These are phyloP conservation scores for Lophius piscatorius DNA, from an alignment of 2,113 vertebrate genomes.

Conservation along the genomic window DNA sequence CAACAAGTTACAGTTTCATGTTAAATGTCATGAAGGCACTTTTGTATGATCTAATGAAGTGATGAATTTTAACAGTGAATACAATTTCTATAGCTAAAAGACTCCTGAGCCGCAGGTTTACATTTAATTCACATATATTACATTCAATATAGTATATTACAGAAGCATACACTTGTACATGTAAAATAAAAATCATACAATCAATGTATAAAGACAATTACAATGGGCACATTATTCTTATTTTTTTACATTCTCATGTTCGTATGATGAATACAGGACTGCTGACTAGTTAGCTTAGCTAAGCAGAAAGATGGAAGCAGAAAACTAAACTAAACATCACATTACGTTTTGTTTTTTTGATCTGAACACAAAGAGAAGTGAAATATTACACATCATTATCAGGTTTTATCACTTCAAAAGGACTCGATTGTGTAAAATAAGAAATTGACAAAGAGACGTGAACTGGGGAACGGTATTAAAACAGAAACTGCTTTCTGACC, in stretches of 20 bases:
- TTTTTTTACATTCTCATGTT: no score
- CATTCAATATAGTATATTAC: conserved; percentile 17
- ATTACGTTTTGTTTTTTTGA: no score
- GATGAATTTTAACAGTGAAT: not conserved
- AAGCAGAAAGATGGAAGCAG: not conserved
- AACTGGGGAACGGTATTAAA: no score
- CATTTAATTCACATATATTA: conserved; percentile 35
- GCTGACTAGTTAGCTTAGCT: not conserved
- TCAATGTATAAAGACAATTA: not conserved
- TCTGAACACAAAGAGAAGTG: no score
- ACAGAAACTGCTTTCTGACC: no score
- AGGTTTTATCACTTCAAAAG: no score
- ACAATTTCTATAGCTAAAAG: not conserved
- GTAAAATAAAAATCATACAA: conserved; percentile 15
- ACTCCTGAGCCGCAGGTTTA: conserved; percentile 38
- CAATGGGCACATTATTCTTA: no score
- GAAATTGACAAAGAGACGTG: no score
- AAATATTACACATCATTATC: no score
- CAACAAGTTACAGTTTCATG: conserved; percentile 23
- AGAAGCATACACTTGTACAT: conserved; percentile 20
- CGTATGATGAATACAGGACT: no score
- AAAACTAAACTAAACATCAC: no score
- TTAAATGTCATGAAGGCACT: conserved; percentile 28
- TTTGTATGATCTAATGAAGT: not conserved
- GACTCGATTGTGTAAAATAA: no score